These are phyloP conservation scores for Geotrypetes seraphini DNA, from an alignment of 2,797 vertebrate genomes.

Conservation along the genomic window DNA sequence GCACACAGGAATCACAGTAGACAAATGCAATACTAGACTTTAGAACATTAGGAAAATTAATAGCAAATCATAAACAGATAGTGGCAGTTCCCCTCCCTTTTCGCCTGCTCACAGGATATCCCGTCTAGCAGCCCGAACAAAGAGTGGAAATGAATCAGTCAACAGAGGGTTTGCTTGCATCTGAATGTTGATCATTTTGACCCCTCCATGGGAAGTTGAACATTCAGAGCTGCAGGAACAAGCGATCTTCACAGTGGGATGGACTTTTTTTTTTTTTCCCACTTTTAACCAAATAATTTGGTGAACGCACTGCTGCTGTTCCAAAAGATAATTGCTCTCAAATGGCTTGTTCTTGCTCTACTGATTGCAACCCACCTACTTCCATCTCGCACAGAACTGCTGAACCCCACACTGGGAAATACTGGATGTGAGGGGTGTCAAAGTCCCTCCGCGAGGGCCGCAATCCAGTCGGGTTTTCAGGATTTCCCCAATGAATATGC, in stretches of 20 bases:
- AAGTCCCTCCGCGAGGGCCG: no score
- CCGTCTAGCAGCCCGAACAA: slow-evolving; percentile 66
- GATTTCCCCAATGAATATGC: no score
- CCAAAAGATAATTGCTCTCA: slow-evolving; percentile 22
- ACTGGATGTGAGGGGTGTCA: no score
- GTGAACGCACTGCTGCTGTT: slow-evolving; percentile 37
- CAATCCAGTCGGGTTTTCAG: no score
- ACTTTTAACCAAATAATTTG: slow-evolving; percentile 32
- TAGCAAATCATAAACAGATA: slow-evolving; percentile 49
- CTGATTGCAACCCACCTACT: no score
- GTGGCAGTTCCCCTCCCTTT: slow-evolving; percentile 46
- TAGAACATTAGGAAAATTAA: slow-evolving; percentile 25
- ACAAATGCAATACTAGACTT: slow-evolving; percentile 30
- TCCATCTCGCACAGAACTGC: no score
- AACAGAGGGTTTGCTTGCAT: slow-evolving; percentile 62
- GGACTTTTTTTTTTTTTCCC: slow-evolving; percentile 2
- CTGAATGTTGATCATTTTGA: slow-evolving; percentile 54
- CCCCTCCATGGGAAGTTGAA: slow-evolving; percentile 53
- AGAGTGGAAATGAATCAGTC: slow-evolving; percentile 71
- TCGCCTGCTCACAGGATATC: slow-evolving; percentile 63
- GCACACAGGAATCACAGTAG: slow-evolving; percentile 23
- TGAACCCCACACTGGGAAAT: no score
- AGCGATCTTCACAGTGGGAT: slow-evolving; percentile 30
- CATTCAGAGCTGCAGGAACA: slow-evolving; percentile 48
- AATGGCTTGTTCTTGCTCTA: slow-evolving; percentile 28